Evolutionary conservation across 1,140 invertebrate genomes (phyloP), one percentile per base, ranked within the genome.

Genomic region (Druon quercuslanigerum): DNA sequence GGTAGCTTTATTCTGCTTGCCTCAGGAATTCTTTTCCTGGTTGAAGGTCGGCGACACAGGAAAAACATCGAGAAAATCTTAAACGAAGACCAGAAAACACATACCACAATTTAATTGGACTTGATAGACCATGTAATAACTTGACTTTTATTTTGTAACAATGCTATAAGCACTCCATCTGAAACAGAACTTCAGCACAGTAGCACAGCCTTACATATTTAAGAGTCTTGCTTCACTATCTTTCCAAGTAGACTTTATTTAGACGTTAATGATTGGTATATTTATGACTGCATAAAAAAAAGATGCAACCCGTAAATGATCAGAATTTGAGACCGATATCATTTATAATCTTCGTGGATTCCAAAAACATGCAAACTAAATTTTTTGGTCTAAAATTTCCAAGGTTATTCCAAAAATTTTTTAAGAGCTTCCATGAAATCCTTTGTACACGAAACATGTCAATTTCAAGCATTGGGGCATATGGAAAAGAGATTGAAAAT

Each of bases 1-100:
- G 96, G 96, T 20, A 94, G 94, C 6, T 92, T 96, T 16, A 91
- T 95, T 20, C 89, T 96, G 13, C 92, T 96, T 40, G 94, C 96
- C 33, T 93, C 94, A 40, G 96, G 96, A 14, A 93, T 95, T 70
- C 88, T 98, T 1, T 96, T 97, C 91, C 91, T 97, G 66, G 93
- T 97, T 0, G 97, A 98, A 91, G 96, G 94, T 6, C 93, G 96
- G 74, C 94, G 96, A 54, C 94, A 95, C 54, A 94, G 92, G 46
- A 95, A 95, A 83, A 93, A 92, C 73, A 89, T 94, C n/a, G 93
- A 95, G 85, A 93, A 93, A 84, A 93, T 95, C 85, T 91, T 94
- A 77, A 83, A 82, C 4, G 88, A 91, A 20, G 88, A 88, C 50
- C 85, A 88, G 2, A 91, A 90, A 71, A 87, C 88, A 4, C 90